Conservation (phyloP, 2,888 invertebrate genomes). For the Entomobrya multifasciata region DNA sequence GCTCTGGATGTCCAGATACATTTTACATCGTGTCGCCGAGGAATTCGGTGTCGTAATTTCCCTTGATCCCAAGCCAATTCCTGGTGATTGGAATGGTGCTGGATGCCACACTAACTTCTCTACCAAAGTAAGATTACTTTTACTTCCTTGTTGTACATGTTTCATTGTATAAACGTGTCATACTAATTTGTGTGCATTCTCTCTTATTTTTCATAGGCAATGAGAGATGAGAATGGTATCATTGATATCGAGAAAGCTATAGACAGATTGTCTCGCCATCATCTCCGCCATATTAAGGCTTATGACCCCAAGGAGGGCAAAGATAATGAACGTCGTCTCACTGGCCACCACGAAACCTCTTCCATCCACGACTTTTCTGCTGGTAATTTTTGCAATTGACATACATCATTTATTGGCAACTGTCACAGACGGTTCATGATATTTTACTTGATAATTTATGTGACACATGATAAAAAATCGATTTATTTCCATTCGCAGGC, state of each 20-base stretch:
- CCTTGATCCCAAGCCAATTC: constrained; percentile 89
- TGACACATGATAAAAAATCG: too few relatives aligned
- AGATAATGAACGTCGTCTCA: constrained; percentile 97
- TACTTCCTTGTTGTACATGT: not conserved
- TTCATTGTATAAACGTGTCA: not conserved
- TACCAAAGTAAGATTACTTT: constrained; percentile 84
- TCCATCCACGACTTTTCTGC: constrained; percentile 98
- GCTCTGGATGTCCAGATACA: constrained; percentile 92
- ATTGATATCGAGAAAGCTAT: constrained; percentile 96
- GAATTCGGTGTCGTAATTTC: constrained; percentile 93
- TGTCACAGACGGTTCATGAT: too few relatives aligned
- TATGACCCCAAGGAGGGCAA: constrained; percentile 98
- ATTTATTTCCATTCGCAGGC: constrained; percentile 81
- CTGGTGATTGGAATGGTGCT: constrained; percentile 96
- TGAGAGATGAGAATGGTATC: constrained; percentile 94
- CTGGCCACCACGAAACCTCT: constrained; percentile 97
- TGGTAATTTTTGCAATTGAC: constrained; percentile 82
- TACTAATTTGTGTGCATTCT: not conserved
- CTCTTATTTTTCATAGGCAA: constrained; percentile 82
- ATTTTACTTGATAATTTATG: too few relatives aligned
- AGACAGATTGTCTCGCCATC: constrained; percentile 94
- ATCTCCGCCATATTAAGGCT: constrained; percentile 95
- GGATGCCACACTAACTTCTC: constrained; percentile 99
- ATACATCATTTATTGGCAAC: too few relatives aligned
- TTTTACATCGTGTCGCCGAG: constrained; percentile 93